phyloP scores from a whole-genome alignment of 2,888 invertebrate genomes.

The Apamea epomidion region DNA sequence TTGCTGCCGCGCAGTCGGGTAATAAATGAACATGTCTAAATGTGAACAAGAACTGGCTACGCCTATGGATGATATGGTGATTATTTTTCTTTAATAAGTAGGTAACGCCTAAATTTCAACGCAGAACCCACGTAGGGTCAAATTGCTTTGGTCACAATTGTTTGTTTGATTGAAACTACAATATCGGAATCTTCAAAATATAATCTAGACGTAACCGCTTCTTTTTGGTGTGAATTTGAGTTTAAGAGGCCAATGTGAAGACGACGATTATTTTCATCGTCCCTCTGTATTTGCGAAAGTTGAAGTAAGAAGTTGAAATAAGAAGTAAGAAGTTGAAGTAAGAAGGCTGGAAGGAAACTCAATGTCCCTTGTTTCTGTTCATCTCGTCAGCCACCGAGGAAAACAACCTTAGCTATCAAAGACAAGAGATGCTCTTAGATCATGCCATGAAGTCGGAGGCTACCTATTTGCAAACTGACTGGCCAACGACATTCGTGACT shows the following conservation, averaged over 20 bases:
- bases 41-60: not conserved
- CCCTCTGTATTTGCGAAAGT: not conserved
- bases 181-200: too few relatives aligned
- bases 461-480: not conserved
- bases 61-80: not conserved
- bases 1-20: not conserved
- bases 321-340: not conserved
- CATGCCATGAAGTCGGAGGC: not conserved
- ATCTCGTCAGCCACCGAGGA: conserved; percentile 13
- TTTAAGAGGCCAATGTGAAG: not conserved
- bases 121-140: not conserved
- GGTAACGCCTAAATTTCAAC: not conserved
- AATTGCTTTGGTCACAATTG: not conserved
- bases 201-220: not conserved
- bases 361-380: conserved; percentile 15
- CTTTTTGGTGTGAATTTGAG: not conserved
- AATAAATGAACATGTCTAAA: not conserved
- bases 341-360: not conserved
- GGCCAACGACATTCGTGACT: not conserved
- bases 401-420: not conserved
- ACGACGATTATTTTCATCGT: not conserved
- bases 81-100: not conserved
- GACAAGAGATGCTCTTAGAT: not conserved
- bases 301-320: not conserved
- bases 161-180: not conserved